Base-by-base conservation (phyloP, 2,888 invertebrate genomes). In the Cryptops parisi region DNA sequence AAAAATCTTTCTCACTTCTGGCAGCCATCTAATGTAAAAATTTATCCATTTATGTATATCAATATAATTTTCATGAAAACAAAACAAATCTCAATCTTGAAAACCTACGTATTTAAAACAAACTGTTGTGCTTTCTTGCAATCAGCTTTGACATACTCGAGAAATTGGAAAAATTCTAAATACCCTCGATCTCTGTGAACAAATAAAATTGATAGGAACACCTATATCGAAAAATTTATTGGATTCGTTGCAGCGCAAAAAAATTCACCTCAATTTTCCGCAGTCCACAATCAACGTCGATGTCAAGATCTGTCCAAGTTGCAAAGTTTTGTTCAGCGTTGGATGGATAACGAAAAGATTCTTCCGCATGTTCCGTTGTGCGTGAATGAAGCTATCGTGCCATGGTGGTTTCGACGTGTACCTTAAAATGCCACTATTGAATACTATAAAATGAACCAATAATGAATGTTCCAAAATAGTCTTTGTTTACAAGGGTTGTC, bases 1-100 rank as follows among this genome's bases (percentile, higher is more conserved):
- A 41, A 50, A 50, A 17, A 40, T 6, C 23, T 4, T 19, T 23
- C n/a, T n/a, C 2, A 50, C 24, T 12, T 39, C 40, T n/a, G 50
- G 41, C 23, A 15, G 24, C 50, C 50, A 50, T 6, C 50, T 50
- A n/a, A n/a, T n/a, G n/a, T n/a, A n/a, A n/a, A n/a, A n/a, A n/a
- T n/a, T n/a, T n/a, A n/a, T n/a, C n/a, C n/a, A n/a, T n/a, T n/a
- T n/a, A n/a, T n/a, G n/a, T n/a, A 33, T 9, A 46, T 22, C 19
- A 25, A 24, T 26, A 17, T 9, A 48, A 19, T 27, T 5, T n/a
- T n/a, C 6, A 9, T 27, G 26, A 27, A 33, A 21, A 15, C 21
- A 2, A 38, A 26, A 48, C 4, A 17, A 17, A 9, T 24, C 15
- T 26, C 12, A 27, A 27, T 2, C 23, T 33, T 46, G 2, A 12